Base-by-base conservation (phyloP, 2,888 invertebrate species). In the Idaea straminata region DNA sequence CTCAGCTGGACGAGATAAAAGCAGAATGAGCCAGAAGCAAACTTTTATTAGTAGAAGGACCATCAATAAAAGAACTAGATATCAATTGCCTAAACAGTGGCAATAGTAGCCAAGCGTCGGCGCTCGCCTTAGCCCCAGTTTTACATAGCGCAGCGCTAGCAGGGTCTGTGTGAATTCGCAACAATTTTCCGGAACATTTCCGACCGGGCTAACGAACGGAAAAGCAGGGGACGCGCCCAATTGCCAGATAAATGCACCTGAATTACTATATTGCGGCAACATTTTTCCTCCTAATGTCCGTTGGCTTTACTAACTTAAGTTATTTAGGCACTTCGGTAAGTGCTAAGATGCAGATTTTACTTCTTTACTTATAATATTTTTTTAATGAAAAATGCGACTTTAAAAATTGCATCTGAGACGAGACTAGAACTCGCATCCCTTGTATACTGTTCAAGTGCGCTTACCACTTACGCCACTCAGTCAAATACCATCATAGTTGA, bases 111-210 rank as follows among this genome's bases (percentile, higher is more conserved):
- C 65, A 62, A 68, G 65, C 63, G 69, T 58, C 65, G 67, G 67
- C 63, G 59, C 35, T 67, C 72, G 74, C 77, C 79, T 80, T 78
- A 78, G 78, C 79, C 77, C 74, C 72, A 79, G 81, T 75, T 86
- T 85, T 86, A 85, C 86, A 86, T 85, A 83, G 84, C 61, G 67
- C 74, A 72, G 71, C 70, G 74, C 10, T 5, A 13, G 10, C 6
- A 13, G 10, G 75, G 75, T 80, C 82, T 83, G 83, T 79, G 86
- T 80, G 85, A 85, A 47, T 83, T 86, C 83, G 85, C 85, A 86
- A 89, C 88, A 88, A 90, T 91, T 90, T 89, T 88, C 88, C 89
- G 86, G 82, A 81, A 89, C 89, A 87, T 89, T 90, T 89, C 89
- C 87, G 85, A 82, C 81, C 81, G 77, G 79, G 83, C 87, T 89